Base-by-base conservation (phyloP, 1,140 invertebrate genomes). In the Nasonia longicornis region DNA sequence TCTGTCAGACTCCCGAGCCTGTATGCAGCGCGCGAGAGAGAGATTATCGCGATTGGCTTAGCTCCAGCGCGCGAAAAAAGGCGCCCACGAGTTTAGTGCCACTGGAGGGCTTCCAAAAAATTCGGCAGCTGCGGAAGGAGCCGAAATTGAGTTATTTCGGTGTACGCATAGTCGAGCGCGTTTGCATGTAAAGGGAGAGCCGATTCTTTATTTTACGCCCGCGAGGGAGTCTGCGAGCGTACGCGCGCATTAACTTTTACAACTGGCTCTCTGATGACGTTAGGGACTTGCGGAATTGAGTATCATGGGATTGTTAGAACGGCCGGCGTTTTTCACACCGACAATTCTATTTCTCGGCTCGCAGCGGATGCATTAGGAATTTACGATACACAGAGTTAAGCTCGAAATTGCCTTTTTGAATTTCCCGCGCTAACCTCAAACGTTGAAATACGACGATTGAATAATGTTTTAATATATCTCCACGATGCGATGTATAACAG, bases 31-130 rank as follows among this genome's bases (percentile, higher is more conserved):
- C 20, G 64, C 26, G 66, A 2, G 64, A 67, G 22, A 31, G 66
- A 35, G 73, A 75, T 63, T 42, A 75, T 75, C 73, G 26, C 48
- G 48, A 75, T 75, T 75, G 73, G 73, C 73, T 22, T 58, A 22
- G n/a, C 73, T 75, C 73, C 73, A 75, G 29, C 48, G 42, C 12
- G 42, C 16, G 71, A 73, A 22, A 72, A 72, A 45, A 72, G 20
- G 38, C 11, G 72, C 26, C 26, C 10, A 29, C 38, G 52, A 45
- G 26, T 29, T 63, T 63, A 75, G 35, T 75, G 20, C 29, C 26
- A 8, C 52, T 75, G 73, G 73, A 75, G 73, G 2, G 29, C 0
- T 20, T 75, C 73, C 73, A 75, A 75, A 75, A 31, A 42, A 63
- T 63, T 10, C 20, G 20, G 31, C 64, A 29, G 22, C 14, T 29